Base-by-base conservation (phyloP, 1,140 invertebrate species). In the Drosophila pallidifrons region DNA sequence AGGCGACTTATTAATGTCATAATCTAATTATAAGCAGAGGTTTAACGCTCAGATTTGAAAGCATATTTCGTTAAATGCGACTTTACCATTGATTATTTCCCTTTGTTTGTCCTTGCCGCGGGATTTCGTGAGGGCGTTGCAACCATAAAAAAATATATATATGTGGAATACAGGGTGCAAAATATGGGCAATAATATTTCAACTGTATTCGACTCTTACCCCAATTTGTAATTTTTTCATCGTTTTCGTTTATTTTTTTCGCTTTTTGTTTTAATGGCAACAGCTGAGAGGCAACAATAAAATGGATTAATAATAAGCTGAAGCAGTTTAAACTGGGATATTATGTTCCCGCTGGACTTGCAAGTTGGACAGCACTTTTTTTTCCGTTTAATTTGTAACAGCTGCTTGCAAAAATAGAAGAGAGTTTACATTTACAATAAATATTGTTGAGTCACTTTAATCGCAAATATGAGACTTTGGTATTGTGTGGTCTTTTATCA, bases 1-100 rank as follows among this genome's bases (percentile, higher is more conserved):
- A 83, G 83, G 85, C 80, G 83, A 89, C 80, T 88, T 88, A 88
- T 89, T 88, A 88, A 88, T 88, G 74, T 78, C 78, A 83, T 89
- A 88, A 88, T 88, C 85, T 89, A 88, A 88, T 88, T 88, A 83
- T 88, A 88, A 89, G 64, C 72, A 70, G 66, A 69, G 75, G 74
- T 61, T 70, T 61, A 55, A 38, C 61, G 65, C 67, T 28, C 38
- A 61, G 68, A 80, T 87, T 82, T 58, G 46, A 45, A 49, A 75
- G 66, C 76, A 78, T 70, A 75, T 78, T 78, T 75, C 54, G n/a
- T 15, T 65, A 75, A 75, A 66, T 63, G 57, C 54, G 49, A 68
- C 59, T 77, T 76, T 71, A 76, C 52, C 77, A 59, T 70, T 75
- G 68, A 79, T 76, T 79, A 72, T 63, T 58, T 65, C 30, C 67